These are phyloP conservation scores for Varroa destructor DNA, from an alignment of 1,140 invertebrate genomes.

Conservation along the genomic window DNA sequence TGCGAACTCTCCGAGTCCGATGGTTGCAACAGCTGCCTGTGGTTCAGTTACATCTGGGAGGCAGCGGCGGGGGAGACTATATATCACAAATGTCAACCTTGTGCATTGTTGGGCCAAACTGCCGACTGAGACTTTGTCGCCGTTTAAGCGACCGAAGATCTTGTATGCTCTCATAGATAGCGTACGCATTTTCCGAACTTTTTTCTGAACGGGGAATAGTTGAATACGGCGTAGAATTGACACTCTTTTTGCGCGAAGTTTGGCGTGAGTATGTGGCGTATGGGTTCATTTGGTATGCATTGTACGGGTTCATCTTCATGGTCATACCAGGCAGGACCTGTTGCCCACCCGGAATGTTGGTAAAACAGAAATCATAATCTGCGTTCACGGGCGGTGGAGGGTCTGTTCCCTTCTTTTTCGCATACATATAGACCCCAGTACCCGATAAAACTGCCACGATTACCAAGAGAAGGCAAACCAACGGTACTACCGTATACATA, in stretches of 20 bases:
- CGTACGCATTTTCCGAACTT: conserved; percentile 23
- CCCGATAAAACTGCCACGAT: conserved; percentile 1
- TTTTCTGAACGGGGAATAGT: conserved; percentile 19
- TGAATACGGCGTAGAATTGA: conserved; percentile 23
- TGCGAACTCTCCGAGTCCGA: no score
- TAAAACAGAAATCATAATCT: conserved; percentile 26
- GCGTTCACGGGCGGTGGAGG: conserved; percentile 22
- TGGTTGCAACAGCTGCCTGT: conserved; percentile 19
- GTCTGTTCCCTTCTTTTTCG: neutral
- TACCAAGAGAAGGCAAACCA: conserved; percentile 22
- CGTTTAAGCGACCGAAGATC: conserved; percentile 12
- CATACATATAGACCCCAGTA: conserved; percentile 13
- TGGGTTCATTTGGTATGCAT: conserved; percentile 23
- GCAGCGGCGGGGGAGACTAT: conserved; percentile 19
- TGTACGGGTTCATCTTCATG: conserved; percentile 26
- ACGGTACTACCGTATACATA: conserved; percentile 3
- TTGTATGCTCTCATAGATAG: conserved; percentile 27
- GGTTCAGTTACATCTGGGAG: conserved; percentile 6
- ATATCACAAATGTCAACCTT: conserved; percentile 27
- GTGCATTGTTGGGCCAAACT: conserved; percentile 26
- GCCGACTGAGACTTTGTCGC: conserved; percentile 7
- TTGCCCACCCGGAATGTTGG: conserved; percentile 8
- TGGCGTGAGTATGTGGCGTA: conserved; percentile 19
- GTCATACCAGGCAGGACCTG: conserved; percentile 19
- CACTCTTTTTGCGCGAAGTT: conserved; percentile 10